These are phyloP conservation scores for Diarsia brunnea DNA, from an alignment of 2,888 invertebrate species.

Conservation along the genomic window DNA sequence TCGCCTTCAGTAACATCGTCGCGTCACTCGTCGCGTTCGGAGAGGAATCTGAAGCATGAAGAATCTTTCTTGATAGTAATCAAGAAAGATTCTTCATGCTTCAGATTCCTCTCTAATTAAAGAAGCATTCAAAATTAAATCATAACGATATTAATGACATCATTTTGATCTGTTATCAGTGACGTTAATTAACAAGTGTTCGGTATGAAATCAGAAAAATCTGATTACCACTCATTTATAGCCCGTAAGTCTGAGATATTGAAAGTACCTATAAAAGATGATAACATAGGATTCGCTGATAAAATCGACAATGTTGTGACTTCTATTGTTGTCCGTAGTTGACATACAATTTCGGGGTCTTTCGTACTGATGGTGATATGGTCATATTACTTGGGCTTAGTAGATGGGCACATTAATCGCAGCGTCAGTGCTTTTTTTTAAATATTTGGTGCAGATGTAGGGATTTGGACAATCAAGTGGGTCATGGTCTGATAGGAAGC, in stretches of 20 bases:
- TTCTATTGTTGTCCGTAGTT: not conserved
- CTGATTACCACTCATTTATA: slow-evolving; percentile 7
- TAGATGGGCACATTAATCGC: no score
- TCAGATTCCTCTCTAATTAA: not conserved
- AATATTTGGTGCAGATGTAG: not conserved
- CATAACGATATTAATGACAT: no score
- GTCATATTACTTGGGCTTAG: not conserved
- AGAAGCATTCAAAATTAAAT: not conserved
- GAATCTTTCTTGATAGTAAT: no score
- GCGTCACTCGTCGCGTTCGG: no score
- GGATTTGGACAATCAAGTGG: not conserved
- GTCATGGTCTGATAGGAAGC: not conserved
- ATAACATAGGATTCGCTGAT: slow-evolving; percentile 33
- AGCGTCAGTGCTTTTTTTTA: not conserved
- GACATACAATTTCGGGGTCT: slow-evolving; percentile 1
- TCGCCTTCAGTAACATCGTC: not conserved
- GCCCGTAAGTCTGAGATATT: slow-evolving; percentile 4
- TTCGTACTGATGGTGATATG: not conserved
- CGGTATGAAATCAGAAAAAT: slow-evolving; percentile 19
- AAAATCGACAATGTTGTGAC: slow-evolving; percentile 24
- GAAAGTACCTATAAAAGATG: not conserved
- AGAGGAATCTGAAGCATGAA: no score
- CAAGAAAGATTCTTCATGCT: not conserved
- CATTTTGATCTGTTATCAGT: not conserved
- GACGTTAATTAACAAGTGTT: slow-evolving; percentile 13